These are phyloP conservation scores for Amphipoea oculea DNA, from an alignment of 2,888 invertebrate species.

Conservation along the genomic window DNA sequence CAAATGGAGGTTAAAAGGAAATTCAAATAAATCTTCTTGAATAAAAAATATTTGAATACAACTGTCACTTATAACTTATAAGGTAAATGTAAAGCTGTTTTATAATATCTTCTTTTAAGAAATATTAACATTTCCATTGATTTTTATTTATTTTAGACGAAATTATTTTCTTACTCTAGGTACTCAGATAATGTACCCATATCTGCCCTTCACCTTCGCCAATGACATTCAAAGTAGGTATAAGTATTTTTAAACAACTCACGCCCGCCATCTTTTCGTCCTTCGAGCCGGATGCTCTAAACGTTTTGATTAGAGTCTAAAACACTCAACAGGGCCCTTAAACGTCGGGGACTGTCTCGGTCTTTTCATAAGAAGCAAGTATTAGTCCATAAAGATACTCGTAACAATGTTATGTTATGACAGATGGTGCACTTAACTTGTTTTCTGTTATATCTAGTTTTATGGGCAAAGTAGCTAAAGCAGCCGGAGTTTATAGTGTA, in stretches of 20 bases:
- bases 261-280: conserved; percentile 38
- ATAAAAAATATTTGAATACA: neutral
- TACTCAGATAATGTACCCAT: neutral
- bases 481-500: conserved; percentile 11
- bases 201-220: conserved; percentile 12
- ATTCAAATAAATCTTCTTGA: neutral
- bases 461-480: conserved; percentile 64
- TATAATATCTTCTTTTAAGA: neutral
- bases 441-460: conserved; percentile 67
- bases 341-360: conserved; percentile 42
- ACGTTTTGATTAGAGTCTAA: conserved; percentile 62
- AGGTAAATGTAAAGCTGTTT: neutral
- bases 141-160: neutral
- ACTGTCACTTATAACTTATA: neutral
- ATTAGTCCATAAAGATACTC: conserved; percentile 67
- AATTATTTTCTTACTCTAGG: neutral
- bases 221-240: conserved; percentile 28
- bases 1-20: neutral
- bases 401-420: conserved; percentile 68
- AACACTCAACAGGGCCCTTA: conserved; percentile 52
- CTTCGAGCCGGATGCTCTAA: conserved; percentile 54
- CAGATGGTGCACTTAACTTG: conserved; percentile 66
- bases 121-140: no score
- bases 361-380: conserved; percentile 63
- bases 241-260: conserved; percentile 36